Percentiles rank a stretch among this genome's conserved stretches.
phyloP scores from a whole-genome alignment of 2,113 vertebrate genomes.

The Hassar affinis region DNA sequence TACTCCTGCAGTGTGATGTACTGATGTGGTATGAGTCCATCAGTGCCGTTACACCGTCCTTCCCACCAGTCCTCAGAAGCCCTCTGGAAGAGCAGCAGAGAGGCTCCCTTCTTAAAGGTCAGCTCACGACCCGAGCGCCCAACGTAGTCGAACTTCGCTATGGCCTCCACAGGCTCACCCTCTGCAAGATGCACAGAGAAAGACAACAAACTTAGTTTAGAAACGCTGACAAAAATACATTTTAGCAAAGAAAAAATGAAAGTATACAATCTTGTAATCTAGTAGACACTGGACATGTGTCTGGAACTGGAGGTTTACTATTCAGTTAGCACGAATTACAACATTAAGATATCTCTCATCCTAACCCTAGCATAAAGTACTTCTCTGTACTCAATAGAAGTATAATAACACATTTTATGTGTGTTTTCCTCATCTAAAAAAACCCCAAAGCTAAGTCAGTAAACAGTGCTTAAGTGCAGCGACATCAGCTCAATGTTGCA shows the following conservation, averaged over 20 bases:
- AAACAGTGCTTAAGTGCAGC: neutral
- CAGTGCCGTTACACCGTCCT: conserved; percentile 87
- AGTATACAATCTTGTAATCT: neutral
- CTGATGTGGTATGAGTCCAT: conserved; percentile 94
- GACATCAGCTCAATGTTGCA: neutral
- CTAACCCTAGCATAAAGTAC: too few species aligned
- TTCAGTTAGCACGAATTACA: neutral
- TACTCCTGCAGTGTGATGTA: conserved; percentile 95
- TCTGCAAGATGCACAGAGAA: conserved; percentile 70
- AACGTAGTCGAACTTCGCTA: conserved; percentile 93
- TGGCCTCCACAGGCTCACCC: conserved; percentile 91
- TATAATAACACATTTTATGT: neutral
- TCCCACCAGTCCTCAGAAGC: conserved; percentile 99
- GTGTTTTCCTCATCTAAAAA: too few species aligned
- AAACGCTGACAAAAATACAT: neutral
- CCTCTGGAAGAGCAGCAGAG: conserved; percentile 90
- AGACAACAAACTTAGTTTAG: neutral
- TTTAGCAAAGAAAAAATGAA: neutral
- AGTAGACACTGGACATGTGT: neutral
- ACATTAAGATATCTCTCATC: too few species aligned
- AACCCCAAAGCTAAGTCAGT: neutral
- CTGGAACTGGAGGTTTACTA: neutral
- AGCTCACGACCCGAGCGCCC: conserved; percentile 93
- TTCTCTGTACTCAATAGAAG: neutral
- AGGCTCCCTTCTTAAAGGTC: conserved; percentile 95